Evolutionary conservation across 2,113 vertebrate species (phyloP).

Genomic region (Thamnophis sirtalis): DNA sequence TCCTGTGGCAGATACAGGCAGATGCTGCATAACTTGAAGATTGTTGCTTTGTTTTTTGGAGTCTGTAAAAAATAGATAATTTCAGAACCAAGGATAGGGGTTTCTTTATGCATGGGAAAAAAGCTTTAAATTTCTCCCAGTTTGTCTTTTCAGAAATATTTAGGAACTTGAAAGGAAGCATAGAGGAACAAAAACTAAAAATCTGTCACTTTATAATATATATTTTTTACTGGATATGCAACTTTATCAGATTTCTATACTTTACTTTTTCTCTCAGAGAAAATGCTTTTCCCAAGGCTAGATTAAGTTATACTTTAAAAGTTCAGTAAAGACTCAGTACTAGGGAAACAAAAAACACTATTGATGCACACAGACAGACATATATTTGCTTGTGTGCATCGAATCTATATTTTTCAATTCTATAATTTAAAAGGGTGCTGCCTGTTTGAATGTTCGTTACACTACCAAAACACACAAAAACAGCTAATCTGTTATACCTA

Average conservation of each 20-base stretch:
- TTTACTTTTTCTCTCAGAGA: neutral
- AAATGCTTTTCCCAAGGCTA: neutral
- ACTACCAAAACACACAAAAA: neutral
- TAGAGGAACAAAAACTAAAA: neutral
- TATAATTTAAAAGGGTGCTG: neutral
- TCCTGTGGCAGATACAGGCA: conserved; percentile 99
- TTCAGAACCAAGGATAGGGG: neutral
- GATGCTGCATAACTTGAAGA: conserved; percentile 99
- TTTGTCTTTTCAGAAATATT: neutral
- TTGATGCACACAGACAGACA: neutral
- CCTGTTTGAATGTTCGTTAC: neutral
- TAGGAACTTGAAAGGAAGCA: neutral
- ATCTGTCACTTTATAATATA: neutral
- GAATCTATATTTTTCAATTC: neutral
- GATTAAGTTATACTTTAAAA: neutral
- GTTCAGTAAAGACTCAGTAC: neutral
- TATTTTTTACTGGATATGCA: neutral
- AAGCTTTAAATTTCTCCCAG: neutral
- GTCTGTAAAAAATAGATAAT: conserved; percentile 73
- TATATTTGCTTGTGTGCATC: neutral
- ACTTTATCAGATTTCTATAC: neutral
- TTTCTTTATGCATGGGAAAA: neutral
- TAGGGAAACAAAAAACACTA: neutral
- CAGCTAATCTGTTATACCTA: neutral
- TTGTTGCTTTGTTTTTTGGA: conserved; percentile 98